A percentile compares a stretch with the other conserved stretches of the same genome.
These are phyloP conservation scores for Danaus melanippus DNA, from an alignment of 1,140 invertebrate species.

Conservation along the genomic window DNA sequence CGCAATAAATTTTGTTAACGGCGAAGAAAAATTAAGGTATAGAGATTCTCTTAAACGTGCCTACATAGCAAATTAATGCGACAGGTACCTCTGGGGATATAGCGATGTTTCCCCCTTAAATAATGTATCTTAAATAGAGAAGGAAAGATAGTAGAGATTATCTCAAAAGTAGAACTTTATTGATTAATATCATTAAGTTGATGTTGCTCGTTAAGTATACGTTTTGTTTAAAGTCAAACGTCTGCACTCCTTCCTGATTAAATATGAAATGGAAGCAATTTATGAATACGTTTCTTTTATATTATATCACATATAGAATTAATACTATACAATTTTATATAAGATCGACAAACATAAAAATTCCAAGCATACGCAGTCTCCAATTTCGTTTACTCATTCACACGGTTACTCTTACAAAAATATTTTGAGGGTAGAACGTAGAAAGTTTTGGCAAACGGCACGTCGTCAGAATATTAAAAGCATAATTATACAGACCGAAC, in stretches of 20 bases:
- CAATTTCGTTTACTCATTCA: constrained; percentile 38
- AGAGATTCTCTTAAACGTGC: constrained; percentile 31
- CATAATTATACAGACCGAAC: constrained; percentile 50
- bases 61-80: constrained; percentile 57
- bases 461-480: constrained; percentile 61
- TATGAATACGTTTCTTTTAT: too few relatives aligned
- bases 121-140: constrained; percentile 64
- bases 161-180: constrained; percentile 38
- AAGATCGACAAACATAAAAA: constrained; percentile 34
- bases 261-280: too few relatives aligned
- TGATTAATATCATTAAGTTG: constrained; percentile 4
- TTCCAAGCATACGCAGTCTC: constrained; percentile 34
- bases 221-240: too few relatives aligned
- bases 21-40: constrained; percentile 47
- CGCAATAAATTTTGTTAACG: constrained; percentile 41
- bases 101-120: constrained; percentile 51
- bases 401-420: constrained; percentile 34
- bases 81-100: constrained; percentile 57
- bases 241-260: too few relatives aligned
- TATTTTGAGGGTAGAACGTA: constrained; percentile 47
- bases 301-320: constrained; percentile 9
- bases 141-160: constrained; percentile 43
- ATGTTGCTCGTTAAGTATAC: constrained; percentile 14
- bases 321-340: not conserved
- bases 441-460: constrained; percentile 48